Base-by-base conservation (phyloP, 2,888 invertebrate species). In the Tiliacea citrago region DNA sequence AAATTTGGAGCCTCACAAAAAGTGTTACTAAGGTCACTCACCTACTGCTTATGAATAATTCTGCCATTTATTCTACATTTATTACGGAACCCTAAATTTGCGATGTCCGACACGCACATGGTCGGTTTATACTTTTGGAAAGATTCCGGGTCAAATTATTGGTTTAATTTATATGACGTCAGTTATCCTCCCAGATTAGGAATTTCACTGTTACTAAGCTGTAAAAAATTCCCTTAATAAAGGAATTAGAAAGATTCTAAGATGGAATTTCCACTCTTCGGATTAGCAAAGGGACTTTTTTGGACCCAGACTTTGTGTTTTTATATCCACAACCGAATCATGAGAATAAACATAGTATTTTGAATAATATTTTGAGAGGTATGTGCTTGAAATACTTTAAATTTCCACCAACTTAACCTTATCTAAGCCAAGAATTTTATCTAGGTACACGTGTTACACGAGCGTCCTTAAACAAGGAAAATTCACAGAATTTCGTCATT, bases 131-230 rank as follows among this genome's bases (percentile, higher is more conserved):
- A 10, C 57, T 2, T 53, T 35, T 5, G 8, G 4, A 49, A 53
- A 12, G 5, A 51, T 57, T 57, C 24, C 21, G 39, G 13, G 24
- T 5, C n/a, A 42, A 57, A 42, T 62, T 51, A 24, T 29, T 51
- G 10, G 45, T 35, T 73, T 24, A 63, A 58, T 76, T 76, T 18
- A 24, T 29, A 24, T 63, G 62, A 57, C 62, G 42, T 45, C 62
- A 39, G n/a, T 39, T 73, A 45, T 63, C 73, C 73, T 80, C 7
- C 49, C 35, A 29, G 58, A 73, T 53, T 63, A 74, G 49, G 55
- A 42, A 49, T 35, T 35, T 62, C 21, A 61, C 80, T 13, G 42
- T 62, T 24, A 16, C 71, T 45, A 53, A 53, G 49, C 49, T 35
- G 42, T 57, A 13, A 18, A 55, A 73, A 39, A 80, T 24, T 45